These are phyloP conservation scores for Cirrhinus mrigala DNA, from an alignment of 2,797 vertebrate species.

Conservation along the genomic window DNA sequence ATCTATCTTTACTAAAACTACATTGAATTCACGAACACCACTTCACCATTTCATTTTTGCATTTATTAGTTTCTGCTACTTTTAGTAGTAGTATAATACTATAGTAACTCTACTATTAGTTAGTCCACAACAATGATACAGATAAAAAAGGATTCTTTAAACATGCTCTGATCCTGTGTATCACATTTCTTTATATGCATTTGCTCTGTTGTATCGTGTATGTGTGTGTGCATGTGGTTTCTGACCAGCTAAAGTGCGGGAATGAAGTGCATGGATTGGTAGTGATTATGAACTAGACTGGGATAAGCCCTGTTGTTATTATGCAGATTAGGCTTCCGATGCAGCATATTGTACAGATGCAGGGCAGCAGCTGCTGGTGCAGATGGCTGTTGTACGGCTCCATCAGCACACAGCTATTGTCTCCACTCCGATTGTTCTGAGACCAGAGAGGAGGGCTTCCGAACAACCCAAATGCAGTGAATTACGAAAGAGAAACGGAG, in stretches of 20 bases:
- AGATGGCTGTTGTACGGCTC: constrained; percentile 99
- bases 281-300: constrained; percentile 99
- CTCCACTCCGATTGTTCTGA: constrained; percentile 93
- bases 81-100: neutral
- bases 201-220: neutral
- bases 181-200: neutral
- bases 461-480: constrained; percentile 92
- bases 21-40: too few species aligned
- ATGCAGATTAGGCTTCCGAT: constrained; percentile 99
- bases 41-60: too few species aligned
- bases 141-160: neutral
- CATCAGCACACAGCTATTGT: constrained; percentile 99
- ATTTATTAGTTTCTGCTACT: neutral
- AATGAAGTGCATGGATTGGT: constrained; percentile 99
- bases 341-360: constrained; percentile 99
- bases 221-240: constrained; percentile 28
- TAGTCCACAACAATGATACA: neutral
- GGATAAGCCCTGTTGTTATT: constrained; percentile 99
- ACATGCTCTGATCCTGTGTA: neutral
- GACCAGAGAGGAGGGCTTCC: constrained; percentile 86
- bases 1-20: too few species aligned
- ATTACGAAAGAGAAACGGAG: constrained; percentile 85
- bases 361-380: constrained; percentile 99
- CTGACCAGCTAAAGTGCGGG: constrained; percentile 86
- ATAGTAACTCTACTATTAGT: neutral